A percentile compares a stretch with the other conserved stretches of the same genome.
phyloP scores from a whole-genome alignment of 1,140 invertebrate species.

The Tyrophagus putrescentiae region DNA sequence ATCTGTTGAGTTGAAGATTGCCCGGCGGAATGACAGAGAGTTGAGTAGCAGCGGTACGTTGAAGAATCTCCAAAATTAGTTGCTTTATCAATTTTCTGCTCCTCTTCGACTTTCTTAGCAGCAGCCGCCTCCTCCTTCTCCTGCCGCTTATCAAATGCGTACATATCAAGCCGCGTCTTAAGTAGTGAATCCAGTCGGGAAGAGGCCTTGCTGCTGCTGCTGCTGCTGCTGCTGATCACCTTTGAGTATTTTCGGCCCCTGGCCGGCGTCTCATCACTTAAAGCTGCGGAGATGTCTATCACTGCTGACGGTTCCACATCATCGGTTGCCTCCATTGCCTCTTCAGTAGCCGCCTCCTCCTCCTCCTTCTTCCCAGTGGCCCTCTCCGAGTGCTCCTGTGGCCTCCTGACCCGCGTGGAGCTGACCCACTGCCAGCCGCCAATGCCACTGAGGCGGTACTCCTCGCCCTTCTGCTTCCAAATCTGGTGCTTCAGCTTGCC shows the following conservation, averaged over 20 bases:
- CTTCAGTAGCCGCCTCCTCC: not conserved
- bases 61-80: no score
- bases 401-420: slow-evolving; percentile 37
- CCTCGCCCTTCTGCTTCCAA: slow-evolving; percentile 95
- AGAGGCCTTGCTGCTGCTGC: no score
- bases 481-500: slow-evolving; percentile 39
- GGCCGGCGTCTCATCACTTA: not conserved
- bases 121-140: not conserved
- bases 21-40: slow-evolving; percentile 11
- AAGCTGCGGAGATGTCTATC: not conserved
- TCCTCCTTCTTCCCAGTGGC: not conserved
- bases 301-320: not conserved
- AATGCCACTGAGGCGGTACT: slow-evolving; percentile 77
- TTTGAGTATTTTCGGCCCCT: not conserved
- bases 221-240: no score
- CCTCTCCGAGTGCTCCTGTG: not conserved
- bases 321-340: not conserved
- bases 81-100: no score
- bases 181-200: not conserved
- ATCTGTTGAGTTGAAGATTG: slow-evolving; percentile 34
- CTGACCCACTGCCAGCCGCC: slow-evolving; percentile 91
- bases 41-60: slow-evolving; percentile 28
- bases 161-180: not conserved
- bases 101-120: not conserved
- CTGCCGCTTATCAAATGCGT: not conserved